Evolutionary conservation across 2,797 vertebrate genomes (phyloP).

Genomic region (Muraenolepis orangiensis): DNA sequence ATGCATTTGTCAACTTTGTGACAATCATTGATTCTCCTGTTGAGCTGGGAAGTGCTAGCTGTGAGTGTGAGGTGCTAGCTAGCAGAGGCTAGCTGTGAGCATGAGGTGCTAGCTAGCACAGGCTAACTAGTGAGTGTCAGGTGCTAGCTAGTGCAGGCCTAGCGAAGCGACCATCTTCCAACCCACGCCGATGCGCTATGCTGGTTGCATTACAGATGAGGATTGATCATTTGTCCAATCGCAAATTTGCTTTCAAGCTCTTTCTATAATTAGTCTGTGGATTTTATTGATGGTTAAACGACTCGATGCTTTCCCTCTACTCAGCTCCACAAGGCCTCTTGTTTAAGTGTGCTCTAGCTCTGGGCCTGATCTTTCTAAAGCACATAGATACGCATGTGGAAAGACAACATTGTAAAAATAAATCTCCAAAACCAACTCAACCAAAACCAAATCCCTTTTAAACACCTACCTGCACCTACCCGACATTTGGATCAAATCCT

Average conservation of each 20-base stretch:
- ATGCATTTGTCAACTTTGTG: not conserved
- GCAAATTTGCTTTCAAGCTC: constrained; percentile 75
- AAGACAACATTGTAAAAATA: not conserved
- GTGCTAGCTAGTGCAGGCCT: constrained; percentile 32
- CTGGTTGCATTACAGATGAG: constrained; percentile 61
- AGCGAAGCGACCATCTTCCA: constrained; percentile 41
- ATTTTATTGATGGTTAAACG: constrained; percentile 70
- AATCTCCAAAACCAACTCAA: not conserved
- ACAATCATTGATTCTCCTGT: not conserved
- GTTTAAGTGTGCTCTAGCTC: not conserved
- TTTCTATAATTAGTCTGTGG: constrained; percentile 72
- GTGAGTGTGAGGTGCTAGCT: not conserved
- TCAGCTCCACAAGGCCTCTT: constrained; percentile 40
- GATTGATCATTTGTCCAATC: constrained; percentile 74
- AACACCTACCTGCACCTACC: not conserved
- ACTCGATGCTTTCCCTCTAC: constrained; percentile 60
- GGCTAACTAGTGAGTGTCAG: constrained; percentile 14
- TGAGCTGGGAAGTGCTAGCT: not conserved
- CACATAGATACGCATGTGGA: not conserved
- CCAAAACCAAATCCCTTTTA: not conserved
- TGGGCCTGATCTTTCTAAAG: not conserved
- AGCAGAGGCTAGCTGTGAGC: not conserved
- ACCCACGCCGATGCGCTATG: not conserved
- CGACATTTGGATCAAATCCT: not conserved
- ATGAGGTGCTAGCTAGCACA: constrained; percentile 36